Percentiles rank a stretch among this genome's conserved stretches.
phyloP scores from a whole-genome alignment of 2,797 vertebrate genomes.

The Lagorchestes hirsutus region DNA sequence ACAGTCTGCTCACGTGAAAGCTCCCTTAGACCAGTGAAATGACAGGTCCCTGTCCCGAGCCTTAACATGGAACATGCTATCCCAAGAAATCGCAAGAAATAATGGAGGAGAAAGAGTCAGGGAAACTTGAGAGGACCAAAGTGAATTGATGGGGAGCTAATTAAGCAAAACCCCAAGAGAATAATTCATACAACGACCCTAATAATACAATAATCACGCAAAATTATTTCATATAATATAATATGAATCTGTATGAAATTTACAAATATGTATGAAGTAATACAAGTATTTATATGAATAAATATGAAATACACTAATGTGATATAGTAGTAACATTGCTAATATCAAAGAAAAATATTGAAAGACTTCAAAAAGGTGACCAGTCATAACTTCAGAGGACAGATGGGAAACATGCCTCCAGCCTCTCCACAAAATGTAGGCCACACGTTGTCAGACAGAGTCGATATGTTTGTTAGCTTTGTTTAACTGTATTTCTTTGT shows the following conservation, averaged over 20 bases:
- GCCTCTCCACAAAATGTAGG: not conserved
- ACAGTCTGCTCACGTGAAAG: not conserved
- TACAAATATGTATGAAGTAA: no score
- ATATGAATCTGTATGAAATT: no score
- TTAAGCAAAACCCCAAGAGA: not conserved
- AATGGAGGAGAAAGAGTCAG: not conserved
- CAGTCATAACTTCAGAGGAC: not conserved
- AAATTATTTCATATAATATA: not conserved
- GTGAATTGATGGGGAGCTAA: not conserved
- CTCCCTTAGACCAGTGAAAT: not conserved
- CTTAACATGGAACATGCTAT: not conserved
- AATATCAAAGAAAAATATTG: not conserved
- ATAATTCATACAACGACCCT: not conserved
- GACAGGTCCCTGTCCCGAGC: not conserved
- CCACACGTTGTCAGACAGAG: not conserved
- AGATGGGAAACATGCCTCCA: not conserved
- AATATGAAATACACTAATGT: not conserved
- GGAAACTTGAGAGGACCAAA: not conserved
- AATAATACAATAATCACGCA: not conserved
- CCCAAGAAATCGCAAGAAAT: not conserved
- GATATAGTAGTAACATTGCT: not conserved
- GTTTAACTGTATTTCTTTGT: not conserved
- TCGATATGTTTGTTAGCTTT: not conserved
- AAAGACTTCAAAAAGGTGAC: not conserved
- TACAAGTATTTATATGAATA: no score